Conservation (phyloP, 1,140 invertebrate species). For the Sinonovacula constricta region DNA sequence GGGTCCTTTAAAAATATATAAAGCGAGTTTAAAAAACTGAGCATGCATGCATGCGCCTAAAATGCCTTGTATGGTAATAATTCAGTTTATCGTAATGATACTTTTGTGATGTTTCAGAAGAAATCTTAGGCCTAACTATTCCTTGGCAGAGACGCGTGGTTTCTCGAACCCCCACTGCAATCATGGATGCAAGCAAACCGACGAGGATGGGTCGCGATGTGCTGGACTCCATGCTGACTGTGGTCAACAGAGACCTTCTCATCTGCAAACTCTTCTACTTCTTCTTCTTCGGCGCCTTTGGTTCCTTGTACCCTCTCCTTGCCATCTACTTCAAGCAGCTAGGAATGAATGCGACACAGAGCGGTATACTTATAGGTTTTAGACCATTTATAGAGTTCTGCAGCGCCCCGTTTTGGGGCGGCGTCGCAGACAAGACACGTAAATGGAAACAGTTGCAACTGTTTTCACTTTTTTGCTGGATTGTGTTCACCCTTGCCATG, state of each 20-base stretch:
- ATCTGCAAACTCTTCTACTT: slow-evolving; percentile 90
- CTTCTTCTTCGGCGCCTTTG: slow-evolving; percentile 99
- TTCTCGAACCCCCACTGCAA: background rate
- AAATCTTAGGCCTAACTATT: too few relatives aligned
- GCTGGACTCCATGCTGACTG: slow-evolving; percentile 72
- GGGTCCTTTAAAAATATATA: too few relatives aligned
- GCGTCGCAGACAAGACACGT: slow-evolving; percentile 87
- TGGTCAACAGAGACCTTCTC: slow-evolving; percentile 74
- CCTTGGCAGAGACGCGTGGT: too few relatives aligned
- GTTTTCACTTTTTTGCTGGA: slow-evolving; percentile 95
- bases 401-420: slow-evolving; percentile 98
- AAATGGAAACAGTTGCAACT: slow-evolving; percentile 87
- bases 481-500: slow-evolving; percentile 96
- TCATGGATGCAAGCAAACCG: slow-evolving; percentile 30
- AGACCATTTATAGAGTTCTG: slow-evolving; percentile 98
- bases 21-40: too few relatives aligned
- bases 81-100: too few relatives aligned
- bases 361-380: slow-evolving; percentile 86
- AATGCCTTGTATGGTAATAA: too few relatives aligned
- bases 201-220: slow-evolving; percentile 63
- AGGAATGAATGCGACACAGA: slow-evolving; percentile 98
- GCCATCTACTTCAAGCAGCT: slow-evolving; percentile 99
- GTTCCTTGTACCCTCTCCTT: slow-evolving; percentile 97
- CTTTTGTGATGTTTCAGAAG: too few relatives aligned
- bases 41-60: too few relatives aligned